Percentiles rank a stretch among this genome's conserved stretches.
These are phyloP conservation scores for Denticeps clupeoides DNA, from an alignment of 2,797 vertebrate species.

Conservation along the genomic window DNA sequence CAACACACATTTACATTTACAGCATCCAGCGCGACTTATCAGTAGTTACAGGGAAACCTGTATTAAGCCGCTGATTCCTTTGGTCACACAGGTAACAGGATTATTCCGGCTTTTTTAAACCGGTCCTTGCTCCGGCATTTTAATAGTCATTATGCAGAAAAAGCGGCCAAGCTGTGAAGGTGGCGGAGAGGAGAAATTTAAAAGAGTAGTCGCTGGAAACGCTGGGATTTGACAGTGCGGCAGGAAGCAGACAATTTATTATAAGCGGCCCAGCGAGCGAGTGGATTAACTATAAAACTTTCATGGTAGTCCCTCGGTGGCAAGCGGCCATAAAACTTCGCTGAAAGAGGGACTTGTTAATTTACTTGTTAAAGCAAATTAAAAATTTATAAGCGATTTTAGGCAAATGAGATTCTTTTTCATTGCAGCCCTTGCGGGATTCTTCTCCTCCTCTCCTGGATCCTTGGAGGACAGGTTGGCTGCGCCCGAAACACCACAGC, in stretches of 20 bases:
- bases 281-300: constrained; percentile 99
- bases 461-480: constrained; percentile 87
- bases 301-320: constrained; percentile 90
- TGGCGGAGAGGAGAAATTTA: constrained; percentile 57
- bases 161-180: constrained; percentile 34
- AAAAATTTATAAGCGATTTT: constrained; percentile 99
- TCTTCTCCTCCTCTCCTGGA: constrained; percentile 46
- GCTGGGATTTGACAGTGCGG: constrained; percentile 82
- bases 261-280: constrained; percentile 77
- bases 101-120: constrained; percentile 13
- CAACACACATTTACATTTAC: background rate
- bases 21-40: constrained; percentile 4
- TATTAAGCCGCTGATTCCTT: constrained; percentile 8
- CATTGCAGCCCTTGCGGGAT: constrained; percentile 81
- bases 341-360: constrained; percentile 99
- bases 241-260: constrained; percentile 98
- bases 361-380: constrained; percentile 99
- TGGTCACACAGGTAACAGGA: constrained; percentile 17
- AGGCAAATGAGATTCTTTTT: constrained; percentile 99
- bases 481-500: constrained; percentile 75
- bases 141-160: constrained; percentile 45
- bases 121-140: constrained; percentile 25
- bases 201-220: constrained; percentile 80
- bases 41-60: too few relatives aligned
- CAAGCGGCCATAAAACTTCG: constrained; percentile 96